Percentiles rank a stretch among this genome's conserved stretches.
Conservation (phyloP, 2,888 invertebrate genomes). For the Drosophila kambysellisi region DNA sequence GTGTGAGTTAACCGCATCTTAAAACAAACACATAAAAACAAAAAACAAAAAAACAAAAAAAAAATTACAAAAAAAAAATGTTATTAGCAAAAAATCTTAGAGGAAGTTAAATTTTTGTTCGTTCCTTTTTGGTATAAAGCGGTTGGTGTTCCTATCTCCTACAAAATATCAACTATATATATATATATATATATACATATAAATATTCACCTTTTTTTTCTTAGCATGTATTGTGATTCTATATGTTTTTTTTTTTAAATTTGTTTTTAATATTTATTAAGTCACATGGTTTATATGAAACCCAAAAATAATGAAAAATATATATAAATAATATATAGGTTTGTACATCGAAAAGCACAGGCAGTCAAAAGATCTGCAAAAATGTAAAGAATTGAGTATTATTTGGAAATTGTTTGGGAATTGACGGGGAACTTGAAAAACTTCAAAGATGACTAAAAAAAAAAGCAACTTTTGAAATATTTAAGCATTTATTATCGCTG, state of each 20-base stretch:
- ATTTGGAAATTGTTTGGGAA: neutral
- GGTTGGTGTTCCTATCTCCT: conserved; percentile 62
- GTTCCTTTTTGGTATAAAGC: conserved; percentile 53
- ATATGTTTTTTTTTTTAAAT: conserved; percentile 47
- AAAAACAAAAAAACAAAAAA: conserved; percentile 4
- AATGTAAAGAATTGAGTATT: conserved; percentile 31
- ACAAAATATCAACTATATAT: conserved; percentile 22
- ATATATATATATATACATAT: conserved; percentile 4
- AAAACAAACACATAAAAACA: conserved; percentile 3
- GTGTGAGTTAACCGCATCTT: conserved; percentile 21
- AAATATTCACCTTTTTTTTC: conserved; percentile 27
- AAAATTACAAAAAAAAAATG: neutral
- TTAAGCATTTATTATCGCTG: neutral
- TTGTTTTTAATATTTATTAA: conserved; percentile 69
- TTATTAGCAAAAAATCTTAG: conserved; percentile 13
- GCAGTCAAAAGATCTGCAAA: conserved; percentile 66
- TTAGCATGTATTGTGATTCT: conserved; percentile 43
- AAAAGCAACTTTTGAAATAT: neutral
- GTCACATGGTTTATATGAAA: conserved; percentile 75
- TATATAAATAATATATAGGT: conserved; percentile 13
- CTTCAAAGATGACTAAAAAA: neutral
- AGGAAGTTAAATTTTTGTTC: conserved; percentile 40
- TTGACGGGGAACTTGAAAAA: neutral
- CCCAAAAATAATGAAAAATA: conserved; percentile 76
- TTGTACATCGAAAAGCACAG: conserved; percentile 43